phyloP scores from a whole-genome alignment of 1,140 invertebrate genomes.

The Drosophila albomicans region DNA sequence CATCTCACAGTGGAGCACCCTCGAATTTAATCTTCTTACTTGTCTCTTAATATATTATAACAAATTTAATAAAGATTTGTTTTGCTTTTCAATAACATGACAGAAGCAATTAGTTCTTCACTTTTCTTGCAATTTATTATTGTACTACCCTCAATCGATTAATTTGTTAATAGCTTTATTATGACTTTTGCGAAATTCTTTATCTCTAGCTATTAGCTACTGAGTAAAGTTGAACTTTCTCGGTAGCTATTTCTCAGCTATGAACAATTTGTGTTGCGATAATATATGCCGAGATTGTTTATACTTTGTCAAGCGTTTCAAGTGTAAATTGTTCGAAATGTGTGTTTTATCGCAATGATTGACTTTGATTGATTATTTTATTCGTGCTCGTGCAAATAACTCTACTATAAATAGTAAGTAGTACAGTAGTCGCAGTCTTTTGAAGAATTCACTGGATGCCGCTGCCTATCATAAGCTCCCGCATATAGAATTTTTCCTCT shows the following conservation, averaged over 20 bases:
- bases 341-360: constrained; percentile 39
- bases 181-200: background rate
- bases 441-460: constrained; percentile 6
- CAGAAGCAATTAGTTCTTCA: too few species aligned
- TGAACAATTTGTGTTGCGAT: background rate
- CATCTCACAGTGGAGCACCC: too few species aligned
- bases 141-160: too few species aligned
- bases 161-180: too few species aligned
- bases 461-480: background rate
- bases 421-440: background rate
- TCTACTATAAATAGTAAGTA: background rate
- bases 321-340: constrained; percentile 1
- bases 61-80: too few species aligned
- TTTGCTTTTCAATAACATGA: too few species aligned
- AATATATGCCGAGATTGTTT: background rate
- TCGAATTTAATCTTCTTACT: too few species aligned
- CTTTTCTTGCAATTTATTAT: too few species aligned
- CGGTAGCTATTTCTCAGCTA: background rate
- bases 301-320: background rate
- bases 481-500: background rate
- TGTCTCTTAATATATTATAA: too few species aligned
- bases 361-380: constrained; percentile 35
- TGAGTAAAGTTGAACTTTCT: background rate
- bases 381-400: background rate
- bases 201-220: background rate